Conservation (phyloP, 1,140 invertebrate genomes). For the Lepidurus packardi region DNA sequence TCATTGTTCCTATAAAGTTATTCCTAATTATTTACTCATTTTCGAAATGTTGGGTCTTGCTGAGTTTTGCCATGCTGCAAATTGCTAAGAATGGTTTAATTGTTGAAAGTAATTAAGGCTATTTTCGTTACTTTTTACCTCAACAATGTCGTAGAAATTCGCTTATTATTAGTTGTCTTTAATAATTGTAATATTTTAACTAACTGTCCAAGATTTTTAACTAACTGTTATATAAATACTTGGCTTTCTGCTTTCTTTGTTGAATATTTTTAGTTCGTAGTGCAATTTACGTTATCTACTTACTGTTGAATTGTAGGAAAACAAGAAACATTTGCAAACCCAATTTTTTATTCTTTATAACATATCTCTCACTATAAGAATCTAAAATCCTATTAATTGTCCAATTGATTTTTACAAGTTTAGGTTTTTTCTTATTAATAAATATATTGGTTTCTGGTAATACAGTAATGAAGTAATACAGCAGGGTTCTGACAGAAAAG, state of each 20-base stretch:
- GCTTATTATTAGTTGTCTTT: too few relatives aligned
- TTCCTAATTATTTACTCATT: not conserved
- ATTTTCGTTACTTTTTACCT: too few relatives aligned
- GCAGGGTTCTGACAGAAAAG: not conserved
- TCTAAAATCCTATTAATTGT: too few relatives aligned
- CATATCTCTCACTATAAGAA: too few relatives aligned
- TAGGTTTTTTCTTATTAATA: not conserved
- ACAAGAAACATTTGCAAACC: not conserved
- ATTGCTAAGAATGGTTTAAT: too few relatives aligned
- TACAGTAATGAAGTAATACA: not conserved
- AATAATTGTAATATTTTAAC: not conserved
- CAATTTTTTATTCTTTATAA: too few relatives aligned
- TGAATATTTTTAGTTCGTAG: not conserved
- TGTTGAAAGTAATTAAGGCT: too few relatives aligned
- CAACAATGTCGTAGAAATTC: too few relatives aligned
- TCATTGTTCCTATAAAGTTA: not conserved
- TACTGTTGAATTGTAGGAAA: not conserved
- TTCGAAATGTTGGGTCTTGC: not conserved
- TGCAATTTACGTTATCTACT: not conserved
- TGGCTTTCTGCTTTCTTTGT: not conserved
- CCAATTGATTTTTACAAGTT: too few relatives aligned
- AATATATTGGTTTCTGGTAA: not conserved
- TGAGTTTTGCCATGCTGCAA: not conserved
- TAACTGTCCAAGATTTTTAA: too few relatives aligned
- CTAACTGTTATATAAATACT: too few relatives aligned